These are phyloP conservation scores for Celastrina argiolus DNA, from an alignment of 2,888 invertebrate genomes.

Conservation along the genomic window DNA sequence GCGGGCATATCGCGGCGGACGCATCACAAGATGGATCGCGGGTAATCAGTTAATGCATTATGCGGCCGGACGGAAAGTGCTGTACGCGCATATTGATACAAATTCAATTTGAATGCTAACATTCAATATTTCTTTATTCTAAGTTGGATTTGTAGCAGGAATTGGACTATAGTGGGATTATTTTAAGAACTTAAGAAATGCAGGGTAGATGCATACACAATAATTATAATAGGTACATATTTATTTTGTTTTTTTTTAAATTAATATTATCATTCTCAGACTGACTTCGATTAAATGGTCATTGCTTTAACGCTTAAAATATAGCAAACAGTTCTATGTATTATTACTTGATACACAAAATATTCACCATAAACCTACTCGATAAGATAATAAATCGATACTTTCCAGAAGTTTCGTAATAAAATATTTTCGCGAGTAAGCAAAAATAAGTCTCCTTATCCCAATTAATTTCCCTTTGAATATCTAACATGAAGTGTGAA, in stretches of 20 bases:
- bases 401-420: background rate
- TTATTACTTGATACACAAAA: too few relatives aligned
- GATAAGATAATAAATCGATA: background rate
- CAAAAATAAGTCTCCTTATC: constrained; percentile 25
- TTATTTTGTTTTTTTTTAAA: too few relatives aligned
- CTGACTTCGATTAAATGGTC: too few relatives aligned
- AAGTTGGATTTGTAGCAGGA: too few relatives aligned
- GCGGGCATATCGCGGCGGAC: constrained; percentile 53
- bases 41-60: constrained; percentile 75
- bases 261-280: too few relatives aligned
- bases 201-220: too few relatives aligned
- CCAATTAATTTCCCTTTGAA: constrained; percentile 67
- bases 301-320: too few relatives aligned
- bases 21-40: constrained; percentile 66
- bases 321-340: too few relatives aligned
- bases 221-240: too few relatives aligned
- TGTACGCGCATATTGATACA: constrained; percentile 58
- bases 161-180: too few relatives aligned
- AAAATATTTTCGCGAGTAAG: constrained; percentile 1
- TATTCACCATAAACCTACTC: too few relatives aligned
- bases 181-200: too few relatives aligned
- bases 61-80: constrained; percentile 51
- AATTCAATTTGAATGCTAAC: constrained; percentile 31
- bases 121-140: background rate
- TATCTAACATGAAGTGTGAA: constrained; percentile 63